These are phyloP conservation scores for Papilio dardanus DNA, from an alignment of 1,140 invertebrate species.

Conservation along the genomic window DNA sequence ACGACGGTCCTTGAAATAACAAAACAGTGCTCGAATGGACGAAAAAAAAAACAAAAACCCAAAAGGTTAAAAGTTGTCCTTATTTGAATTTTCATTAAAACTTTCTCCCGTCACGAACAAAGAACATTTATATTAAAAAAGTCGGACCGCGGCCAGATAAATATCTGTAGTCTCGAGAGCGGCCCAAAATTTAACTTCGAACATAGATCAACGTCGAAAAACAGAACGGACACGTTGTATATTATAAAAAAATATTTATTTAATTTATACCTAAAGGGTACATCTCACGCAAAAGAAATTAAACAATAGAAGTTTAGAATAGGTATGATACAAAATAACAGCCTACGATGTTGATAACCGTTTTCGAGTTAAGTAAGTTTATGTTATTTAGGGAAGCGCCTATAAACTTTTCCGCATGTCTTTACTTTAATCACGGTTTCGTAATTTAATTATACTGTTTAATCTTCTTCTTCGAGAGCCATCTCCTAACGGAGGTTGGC, in stretches of 20 bases:
- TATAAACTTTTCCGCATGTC: too few relatives aligned
- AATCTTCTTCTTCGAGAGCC: too few relatives aligned
- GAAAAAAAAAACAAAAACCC: constrained; percentile 72
- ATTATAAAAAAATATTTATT: not conserved
- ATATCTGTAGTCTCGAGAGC: constrained; percentile 81
- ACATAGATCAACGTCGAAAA: constrained; percentile 51
- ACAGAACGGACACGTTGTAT: constrained; percentile 47
- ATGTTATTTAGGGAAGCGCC: too few relatives aligned
- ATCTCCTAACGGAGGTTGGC: too few relatives aligned
- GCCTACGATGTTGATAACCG: too few relatives aligned
- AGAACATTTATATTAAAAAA: constrained; percentile 83
- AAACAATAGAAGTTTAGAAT: too few relatives aligned
- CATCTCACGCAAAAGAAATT: not conserved
- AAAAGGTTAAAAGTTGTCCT: constrained; percentile 81
- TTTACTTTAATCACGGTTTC: too few relatives aligned
- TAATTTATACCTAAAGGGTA: constrained; percentile 4
- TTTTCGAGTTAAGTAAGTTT: constrained; percentile 26
- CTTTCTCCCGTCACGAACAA: constrained; percentile 81
- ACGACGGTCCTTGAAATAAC: constrained; percentile 66
- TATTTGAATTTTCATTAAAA: constrained; percentile 83
- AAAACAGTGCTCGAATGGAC: constrained; percentile 66
- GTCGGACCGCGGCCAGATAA: constrained; percentile 79
- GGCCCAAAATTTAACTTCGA: constrained; percentile 75
- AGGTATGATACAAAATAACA: too few relatives aligned
- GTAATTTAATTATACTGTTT: too few relatives aligned